Base-by-base conservation (phyloP, 2,113 vertebrate species). In the Pelusios castaneus region DNA sequence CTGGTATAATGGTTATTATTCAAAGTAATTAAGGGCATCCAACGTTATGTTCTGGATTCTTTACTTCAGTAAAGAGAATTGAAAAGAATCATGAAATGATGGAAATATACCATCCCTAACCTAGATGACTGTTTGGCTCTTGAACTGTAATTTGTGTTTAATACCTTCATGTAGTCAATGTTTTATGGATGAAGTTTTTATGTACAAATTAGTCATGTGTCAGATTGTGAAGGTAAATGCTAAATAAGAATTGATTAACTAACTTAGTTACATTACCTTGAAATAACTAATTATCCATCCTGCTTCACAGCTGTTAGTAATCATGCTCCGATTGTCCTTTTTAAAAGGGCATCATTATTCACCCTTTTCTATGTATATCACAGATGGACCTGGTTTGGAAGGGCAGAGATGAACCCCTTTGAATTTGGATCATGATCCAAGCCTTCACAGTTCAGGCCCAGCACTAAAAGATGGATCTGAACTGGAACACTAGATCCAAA, bases 281-380 rank as follows among this genome's bases (percentile, higher is more conserved):
- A 21, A 88, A 49, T 91, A 91, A 95, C 91, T 93, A 83, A 87
- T 76, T 73, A 45, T 34, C 41, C 60, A 41, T 67, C 27, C 80
- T 49, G 54, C 73, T 94, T 79, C 55, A 81, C 31, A 94, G 89
- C 25, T 90, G 63, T 73, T 77, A 73, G 70, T 89, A 78, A 77
- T 93, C 77, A 86, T 1, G 1, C 52, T 94, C 49, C 76, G 24
- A 27, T 63, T 85, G 0, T 84, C 94, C 90, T 87, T 49, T 21
- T 19, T n/a, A 17, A 91, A 77, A 89, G n/a, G 49, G 73, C 60
- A 81, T 79, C 80, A 91, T 90, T 0, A 86, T 84, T 91, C 67
- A 89, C 49, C 13, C 90, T 38, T 67, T 89, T 82, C 58, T 93
- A 80, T 91, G 91, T 97, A 84, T 63, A 51, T 90, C 93, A 87